Evolutionary conservation across 2,888 invertebrate genomes (phyloP).

Genomic region (Rotaria magnacalcarata): DNA sequence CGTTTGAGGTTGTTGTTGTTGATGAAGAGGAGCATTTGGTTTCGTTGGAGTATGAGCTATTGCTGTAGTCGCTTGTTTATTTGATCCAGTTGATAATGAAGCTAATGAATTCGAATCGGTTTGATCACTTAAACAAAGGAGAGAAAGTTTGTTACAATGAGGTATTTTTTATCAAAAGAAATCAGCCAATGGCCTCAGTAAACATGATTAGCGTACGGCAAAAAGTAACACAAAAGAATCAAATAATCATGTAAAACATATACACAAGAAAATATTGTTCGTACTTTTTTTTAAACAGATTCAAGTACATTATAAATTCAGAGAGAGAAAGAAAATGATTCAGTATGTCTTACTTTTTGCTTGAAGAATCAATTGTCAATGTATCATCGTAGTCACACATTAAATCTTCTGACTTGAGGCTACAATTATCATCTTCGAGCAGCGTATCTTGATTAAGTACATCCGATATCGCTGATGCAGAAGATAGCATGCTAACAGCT

Average conservation of each 20-base stretch:
- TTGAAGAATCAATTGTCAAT: background rate
- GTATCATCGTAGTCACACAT: constrained; percentile 36
- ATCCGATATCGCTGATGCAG: background rate
- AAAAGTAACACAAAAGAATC: background rate
- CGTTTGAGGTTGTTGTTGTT: background rate
- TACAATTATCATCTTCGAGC: constrained; percentile 30
- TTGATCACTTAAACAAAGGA: background rate
- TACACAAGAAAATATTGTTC: background rate
- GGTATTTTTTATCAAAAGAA: background rate
- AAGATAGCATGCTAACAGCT: background rate
- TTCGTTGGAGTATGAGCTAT: background rate
- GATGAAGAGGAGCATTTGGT: background rate
- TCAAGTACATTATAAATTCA: background rate
- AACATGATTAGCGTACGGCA: background rate
- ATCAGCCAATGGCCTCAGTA: background rate
- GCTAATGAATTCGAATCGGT: background rate
- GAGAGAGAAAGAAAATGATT: too few species aligned
- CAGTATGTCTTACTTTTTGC: background rate
- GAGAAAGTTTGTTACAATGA: too few species aligned
- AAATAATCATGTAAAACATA: background rate
- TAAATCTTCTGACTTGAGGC: constrained; percentile 6
- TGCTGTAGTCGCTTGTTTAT: background rate
- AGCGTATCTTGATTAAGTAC: background rate
- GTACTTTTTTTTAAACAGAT: background rate
- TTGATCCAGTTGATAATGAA: background rate